phyloP scores from a whole-genome alignment of 2,797 vertebrate genomes.

The Delichon dasypus region DNA sequence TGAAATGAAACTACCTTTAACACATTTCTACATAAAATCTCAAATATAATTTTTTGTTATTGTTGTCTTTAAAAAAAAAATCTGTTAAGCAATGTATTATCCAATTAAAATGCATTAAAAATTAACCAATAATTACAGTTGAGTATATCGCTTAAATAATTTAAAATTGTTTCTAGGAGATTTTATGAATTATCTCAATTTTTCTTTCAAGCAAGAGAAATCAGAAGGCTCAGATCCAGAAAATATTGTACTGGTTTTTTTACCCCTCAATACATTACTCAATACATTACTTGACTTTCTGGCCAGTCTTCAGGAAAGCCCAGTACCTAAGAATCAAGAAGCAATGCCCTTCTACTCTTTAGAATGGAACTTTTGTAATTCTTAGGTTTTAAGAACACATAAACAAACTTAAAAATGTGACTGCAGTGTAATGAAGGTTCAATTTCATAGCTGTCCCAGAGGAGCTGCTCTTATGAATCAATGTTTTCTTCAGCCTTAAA shows the following conservation, averaged over 20 bases:
- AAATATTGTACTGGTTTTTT: neutral
- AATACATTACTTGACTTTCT: neutral
- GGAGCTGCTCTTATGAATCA: neutral
- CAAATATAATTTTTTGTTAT: neutral
- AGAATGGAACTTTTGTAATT: neutral
- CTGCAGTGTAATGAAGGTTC: neutral
- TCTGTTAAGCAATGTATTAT: neutral
- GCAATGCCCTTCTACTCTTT: neutral
- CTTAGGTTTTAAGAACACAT: neutral
- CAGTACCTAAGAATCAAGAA: neutral
- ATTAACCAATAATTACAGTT: neutral
- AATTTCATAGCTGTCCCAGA: neutral
- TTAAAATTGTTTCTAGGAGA: neutral
- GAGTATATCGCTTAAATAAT: neutral
- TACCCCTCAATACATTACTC: neutral
- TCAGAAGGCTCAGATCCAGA: neutral
- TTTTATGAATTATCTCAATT: neutral
- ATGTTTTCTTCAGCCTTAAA: neutral
- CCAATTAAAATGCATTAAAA: neutral
- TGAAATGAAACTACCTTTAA: neutral
- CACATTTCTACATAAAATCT: neutral
- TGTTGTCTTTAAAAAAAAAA: neutral
- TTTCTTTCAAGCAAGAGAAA: neutral
- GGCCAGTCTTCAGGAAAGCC: neutral
- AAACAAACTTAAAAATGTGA: neutral